A percentile compares a stretch with the other conserved stretches of the same genome.
Evolutionary conservation across 2,113 vertebrate species (phyloP).

Genomic region (Symphodus melops): DNA sequence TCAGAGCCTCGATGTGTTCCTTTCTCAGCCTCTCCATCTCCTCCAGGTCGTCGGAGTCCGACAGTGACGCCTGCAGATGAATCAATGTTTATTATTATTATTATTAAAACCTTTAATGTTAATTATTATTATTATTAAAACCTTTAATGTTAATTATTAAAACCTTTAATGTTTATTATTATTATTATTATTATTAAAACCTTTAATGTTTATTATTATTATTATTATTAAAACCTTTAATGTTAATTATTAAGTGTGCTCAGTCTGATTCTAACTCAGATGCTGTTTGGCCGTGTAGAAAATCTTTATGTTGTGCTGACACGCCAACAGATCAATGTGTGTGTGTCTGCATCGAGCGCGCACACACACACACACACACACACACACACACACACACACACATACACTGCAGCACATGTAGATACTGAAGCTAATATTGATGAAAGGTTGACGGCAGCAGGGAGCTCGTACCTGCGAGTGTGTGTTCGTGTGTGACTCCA

Average conservation of each 20-base stretch:
- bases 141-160: too few relatives aligned
- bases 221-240: too few relatives aligned
- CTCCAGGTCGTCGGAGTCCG: slow-evolving; percentile 83
- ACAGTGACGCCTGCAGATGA: slow-evolving; percentile 75
- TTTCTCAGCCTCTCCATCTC: slow-evolving; percentile 86
- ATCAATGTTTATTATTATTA: too few relatives aligned
- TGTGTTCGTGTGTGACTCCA: slow-evolving; percentile 72
- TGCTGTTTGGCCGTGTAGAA: neutral
- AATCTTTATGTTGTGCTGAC: slow-evolving; percentile 21
- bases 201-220: too few relatives aligned
- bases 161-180: too few relatives aligned
- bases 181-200: too few relatives aligned
- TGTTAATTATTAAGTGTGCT: too few relatives aligned
- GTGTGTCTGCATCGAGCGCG: neutral
- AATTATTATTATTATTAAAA: too few relatives aligned
- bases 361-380: neutral
- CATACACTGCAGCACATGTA: too few relatives aligned
- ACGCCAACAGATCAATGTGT: slow-evolving; percentile 12
- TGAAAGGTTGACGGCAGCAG: too few relatives aligned
- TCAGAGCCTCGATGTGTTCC: slow-evolving; percentile 88
- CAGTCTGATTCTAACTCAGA: slow-evolving; percentile 5
- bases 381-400: neutral
- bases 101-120: too few relatives aligned
- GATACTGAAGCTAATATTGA: too few relatives aligned
- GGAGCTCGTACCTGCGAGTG: slow-evolving; percentile 59